Base-by-base conservation (phyloP, 2,113 vertebrate species). In the Odobenus rosmarus region DNA sequence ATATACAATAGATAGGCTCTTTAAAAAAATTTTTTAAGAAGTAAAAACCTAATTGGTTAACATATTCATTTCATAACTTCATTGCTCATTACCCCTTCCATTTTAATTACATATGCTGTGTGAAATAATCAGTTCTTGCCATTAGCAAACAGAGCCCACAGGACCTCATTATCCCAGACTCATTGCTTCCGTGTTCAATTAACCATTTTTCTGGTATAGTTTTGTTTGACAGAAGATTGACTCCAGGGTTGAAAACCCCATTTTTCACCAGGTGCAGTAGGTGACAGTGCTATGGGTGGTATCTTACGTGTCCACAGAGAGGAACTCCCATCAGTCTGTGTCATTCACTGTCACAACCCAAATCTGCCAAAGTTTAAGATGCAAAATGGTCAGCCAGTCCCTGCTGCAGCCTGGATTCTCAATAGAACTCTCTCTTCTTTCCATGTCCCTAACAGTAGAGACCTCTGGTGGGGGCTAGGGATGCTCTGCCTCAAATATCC, bases 41-140 rank as follows among this genome's bases (percentile, higher is more conserved):
- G 49, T 76, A 87, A 89, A 95, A 88, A 51, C 18, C 67, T 83
- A 76, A 64, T 92, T 76, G 89, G 46, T 84, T 74, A 71, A 26
- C 26, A 2, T n/a, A 61, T 89, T 59, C 61, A 64, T 93, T 92
- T 89, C 83, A 79, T 89, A 51, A 76, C 89, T 87, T 89, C 55
- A 74, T 87, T 49, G 67, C 80, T 96, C 92, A 96, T 86, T 62
- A 92, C 46, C 87, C 51, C 49, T 80, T 74, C 87, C 46, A 62
- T 79, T 95, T 62, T 80, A 95, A 92, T 97, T 89, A 96, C 19
- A 23, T 77, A 31, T 42, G 1, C 79, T 31, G 24, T 59, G 74
- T 83, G 81, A 96, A 72, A 89, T 53, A 67, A 89, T 88, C 89
- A 57, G 24, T 92, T 88, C 82, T 89, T 95, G 83, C 89, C 87